Evolutionary conservation across 2,888 invertebrate genomes (phyloP).

Genomic region (Athetis lepigone): DNA sequence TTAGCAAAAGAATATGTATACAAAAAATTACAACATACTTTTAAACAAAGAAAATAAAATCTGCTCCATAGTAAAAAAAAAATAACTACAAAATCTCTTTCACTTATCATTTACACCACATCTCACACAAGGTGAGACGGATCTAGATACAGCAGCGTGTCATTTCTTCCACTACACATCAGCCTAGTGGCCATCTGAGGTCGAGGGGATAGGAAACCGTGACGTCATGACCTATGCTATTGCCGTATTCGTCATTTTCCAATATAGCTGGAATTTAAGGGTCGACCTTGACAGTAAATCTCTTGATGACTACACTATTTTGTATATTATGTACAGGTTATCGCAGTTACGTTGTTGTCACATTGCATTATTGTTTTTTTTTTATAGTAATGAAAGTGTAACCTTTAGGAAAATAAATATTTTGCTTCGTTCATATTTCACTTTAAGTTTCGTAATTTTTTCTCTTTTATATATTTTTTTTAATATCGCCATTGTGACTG

Average conservation of each 20-base stretch:
- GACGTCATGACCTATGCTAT: slow-evolving; percentile 67
- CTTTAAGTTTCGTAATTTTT: too few species aligned
- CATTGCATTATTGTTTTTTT: background rate
- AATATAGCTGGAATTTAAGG: slow-evolving; percentile 26
- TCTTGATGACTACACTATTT: slow-evolving; percentile 11
- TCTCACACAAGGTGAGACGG: slow-evolving; percentile 78
- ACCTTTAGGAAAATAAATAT: too few species aligned
- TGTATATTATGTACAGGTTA: background rate
- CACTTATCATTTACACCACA: slow-evolving; percentile 67
- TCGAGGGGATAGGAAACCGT: slow-evolving; percentile 65
- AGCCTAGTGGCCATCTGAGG: slow-evolving; percentile 75
- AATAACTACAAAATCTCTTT: background rate
- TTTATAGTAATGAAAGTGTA: too few species aligned
- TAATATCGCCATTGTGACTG: too few species aligned
- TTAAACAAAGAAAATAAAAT: background rate
- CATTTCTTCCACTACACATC: slow-evolving; percentile 77
- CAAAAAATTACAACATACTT: too few species aligned
- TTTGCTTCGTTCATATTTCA: too few species aligned
- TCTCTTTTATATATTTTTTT: too few species aligned
- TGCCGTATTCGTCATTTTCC: slow-evolving; percentile 53
- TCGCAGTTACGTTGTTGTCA: too few species aligned
- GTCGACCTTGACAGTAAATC: slow-evolving; percentile 25
- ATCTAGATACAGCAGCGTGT: slow-evolving; percentile 82
- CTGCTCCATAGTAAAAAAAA: background rate
- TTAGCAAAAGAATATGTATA: too few species aligned